phyloP scores from a whole-genome alignment of 2,113 vertebrate genomes.

The Sprattus sprattus region DNA sequence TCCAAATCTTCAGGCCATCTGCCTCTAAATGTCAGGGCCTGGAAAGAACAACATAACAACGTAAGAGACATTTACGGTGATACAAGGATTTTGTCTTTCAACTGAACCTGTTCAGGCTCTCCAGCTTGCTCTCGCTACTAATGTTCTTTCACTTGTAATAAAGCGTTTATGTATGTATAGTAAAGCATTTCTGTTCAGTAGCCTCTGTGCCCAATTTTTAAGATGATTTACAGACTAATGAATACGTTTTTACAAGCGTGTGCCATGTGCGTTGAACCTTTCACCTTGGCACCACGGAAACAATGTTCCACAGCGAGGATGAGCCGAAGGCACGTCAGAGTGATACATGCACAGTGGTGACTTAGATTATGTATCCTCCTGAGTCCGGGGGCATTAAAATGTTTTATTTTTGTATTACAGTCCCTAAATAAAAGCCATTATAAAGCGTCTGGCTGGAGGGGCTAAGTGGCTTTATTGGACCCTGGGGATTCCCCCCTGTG shows the following conservation, averaged over 20 bases:
- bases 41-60: neutral
- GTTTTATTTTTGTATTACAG: constrained; percentile 18
- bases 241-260: neutral
- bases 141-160: neutral
- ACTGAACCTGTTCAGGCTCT: neutral
- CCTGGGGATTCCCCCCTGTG: constrained; percentile 42
- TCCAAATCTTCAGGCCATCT: neutral
- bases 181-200: neutral
- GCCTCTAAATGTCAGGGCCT: neutral
- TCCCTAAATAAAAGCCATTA: constrained; percentile 41
- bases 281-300: neutral
- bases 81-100: neutral
- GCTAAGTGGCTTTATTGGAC: constrained; percentile 65
- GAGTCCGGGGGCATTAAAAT: neutral
- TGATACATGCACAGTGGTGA: neutral
- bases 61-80: neutral
- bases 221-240: neutral
- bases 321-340: neutral
- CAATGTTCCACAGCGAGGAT: neutral
- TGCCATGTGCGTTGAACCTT: neutral
- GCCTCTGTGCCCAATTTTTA: neutral
- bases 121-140: neutral
- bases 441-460: constrained; percentile 50
- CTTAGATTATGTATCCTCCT: neutral
- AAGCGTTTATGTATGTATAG: neutral